Base-by-base conservation (phyloP, 2,888 invertebrate genomes). In the Leptogaster cylindrica region DNA sequence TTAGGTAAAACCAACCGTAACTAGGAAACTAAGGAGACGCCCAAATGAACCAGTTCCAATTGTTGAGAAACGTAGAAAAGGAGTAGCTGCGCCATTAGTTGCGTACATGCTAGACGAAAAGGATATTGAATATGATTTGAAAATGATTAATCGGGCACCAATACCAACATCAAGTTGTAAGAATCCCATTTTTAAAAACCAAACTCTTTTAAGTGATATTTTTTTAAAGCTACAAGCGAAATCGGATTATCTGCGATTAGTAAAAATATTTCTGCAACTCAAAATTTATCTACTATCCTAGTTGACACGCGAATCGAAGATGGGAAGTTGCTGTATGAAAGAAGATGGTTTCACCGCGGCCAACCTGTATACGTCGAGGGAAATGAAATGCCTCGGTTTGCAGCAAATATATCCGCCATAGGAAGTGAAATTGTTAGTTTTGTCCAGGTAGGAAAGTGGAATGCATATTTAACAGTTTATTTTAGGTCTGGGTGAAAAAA, bases 301-400 rank as follows among this genome's bases (percentile, higher is more conserved):
- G 85, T 88, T 48, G 96, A 96, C 75, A 92, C 94, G 3, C 87
- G 92, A 70, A 94, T 97, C 72, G 97, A 97, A 82, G 96, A 96
- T 82, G 96, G 96, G 63, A 95, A 96, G 82, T 83, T 97, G 69
- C 84, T 93, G 76, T 96, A 94, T 82, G 96, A 97, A 82, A 87
- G 95, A 72, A 86, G 94, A 77, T 97, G 97, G 97, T 97, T 91
- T 82, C 95, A 96, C 77, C 86, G 96, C 70, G 96, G 96, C 0
- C 96, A 97, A 82, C 90, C 93, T 71, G 91, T 97, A 31, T 94
- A 90, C 79, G 89, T 95, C 2, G 95, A 95, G 81, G 93, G 95
- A 16, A 88, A 91, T 71, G 96, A 96, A 73, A 83, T 90, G 76
- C 85, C 90, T 3, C 88, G 92, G 77, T 93, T 93, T 78, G 88